Conservation (phyloP, 2,113 vertebrate genomes). For the Prunella fulvescens region DNA sequence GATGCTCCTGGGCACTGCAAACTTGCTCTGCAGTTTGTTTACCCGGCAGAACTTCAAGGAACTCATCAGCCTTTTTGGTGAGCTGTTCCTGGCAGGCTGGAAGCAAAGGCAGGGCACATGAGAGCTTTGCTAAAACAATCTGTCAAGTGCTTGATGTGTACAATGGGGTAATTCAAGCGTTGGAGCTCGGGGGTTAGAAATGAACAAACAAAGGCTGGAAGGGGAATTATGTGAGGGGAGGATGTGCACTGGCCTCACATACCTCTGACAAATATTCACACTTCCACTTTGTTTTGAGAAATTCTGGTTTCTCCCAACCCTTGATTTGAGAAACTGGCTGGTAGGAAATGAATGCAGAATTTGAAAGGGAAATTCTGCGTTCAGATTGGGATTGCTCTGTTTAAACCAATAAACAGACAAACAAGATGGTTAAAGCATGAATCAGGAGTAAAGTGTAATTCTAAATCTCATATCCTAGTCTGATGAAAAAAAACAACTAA, state of each 20-base stretch:
- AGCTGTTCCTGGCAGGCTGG: not conserved
- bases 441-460: not conserved
- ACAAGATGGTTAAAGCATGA: not conserved
- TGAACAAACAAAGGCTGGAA: not conserved
- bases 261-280: not conserved
- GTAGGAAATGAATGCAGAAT: not conserved
- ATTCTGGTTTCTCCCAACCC: not conserved
- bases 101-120: not conserved
- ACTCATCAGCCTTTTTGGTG: not conserved
- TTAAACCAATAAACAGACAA: not conserved
- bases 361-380: not conserved
- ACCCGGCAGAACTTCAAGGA: not conserved
- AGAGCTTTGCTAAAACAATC: constrained; percentile 12
- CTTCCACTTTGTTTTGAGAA: not conserved
- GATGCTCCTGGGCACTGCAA: not conserved
- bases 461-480: not conserved
- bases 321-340: not conserved
- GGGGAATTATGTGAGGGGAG: not conserved
- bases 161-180: not conserved
- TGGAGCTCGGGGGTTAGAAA: not conserved
- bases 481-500: not conserved
- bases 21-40: constrained; percentile 8
- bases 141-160: not conserved
- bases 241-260: not conserved
- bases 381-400: not conserved